phyloP scores from a whole-genome alignment of 2,113 vertebrate species.

The Dicrurus megarhynchus region DNA sequence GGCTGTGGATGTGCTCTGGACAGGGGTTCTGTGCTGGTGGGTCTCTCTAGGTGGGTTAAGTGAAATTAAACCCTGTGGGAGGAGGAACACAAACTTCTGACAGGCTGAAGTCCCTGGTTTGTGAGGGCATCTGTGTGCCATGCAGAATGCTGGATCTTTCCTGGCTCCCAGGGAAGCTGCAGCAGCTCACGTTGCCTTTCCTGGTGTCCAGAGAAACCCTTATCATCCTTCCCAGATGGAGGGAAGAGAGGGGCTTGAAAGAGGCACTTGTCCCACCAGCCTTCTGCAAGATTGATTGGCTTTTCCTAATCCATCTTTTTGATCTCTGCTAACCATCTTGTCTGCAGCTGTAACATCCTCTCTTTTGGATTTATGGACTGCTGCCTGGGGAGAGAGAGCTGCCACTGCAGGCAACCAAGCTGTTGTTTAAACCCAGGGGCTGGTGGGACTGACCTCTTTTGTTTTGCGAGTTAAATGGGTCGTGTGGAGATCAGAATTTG shows the following conservation, averaged over 20 bases:
- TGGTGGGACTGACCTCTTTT: background rate
- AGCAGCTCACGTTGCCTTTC: background rate
- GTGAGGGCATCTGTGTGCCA: background rate
- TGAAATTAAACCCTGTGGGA: background rate
- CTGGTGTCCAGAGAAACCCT: background rate
- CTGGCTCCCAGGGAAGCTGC: background rate
- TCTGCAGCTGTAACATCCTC: constrained; percentile 58
- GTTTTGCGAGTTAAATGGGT: background rate
- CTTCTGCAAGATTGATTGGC: constrained; percentile 48
- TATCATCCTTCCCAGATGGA: constrained; percentile 34
- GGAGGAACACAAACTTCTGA: background rate
- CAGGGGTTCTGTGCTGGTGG: background rate
- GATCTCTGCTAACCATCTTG: constrained; percentile 61
- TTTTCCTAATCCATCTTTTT: constrained; percentile 59
- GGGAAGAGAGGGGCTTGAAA: background rate
- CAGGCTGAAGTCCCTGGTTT: background rate
- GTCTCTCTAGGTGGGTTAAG: background rate
- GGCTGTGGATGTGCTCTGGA: accelerated
- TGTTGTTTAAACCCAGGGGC: background rate
- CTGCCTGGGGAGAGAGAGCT: constrained; percentile 28
- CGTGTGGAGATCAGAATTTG: background rate
- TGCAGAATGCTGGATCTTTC: background rate
- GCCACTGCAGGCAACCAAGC: background rate
- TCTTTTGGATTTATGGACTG: constrained; percentile 36
- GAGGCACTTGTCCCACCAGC: constrained; percentile 18